Percentiles rank a stretch among this genome's conserved stretches.
phyloP scores from a whole-genome alignment of 1,140 invertebrate species.

The Sycophila sp. region DNA sequence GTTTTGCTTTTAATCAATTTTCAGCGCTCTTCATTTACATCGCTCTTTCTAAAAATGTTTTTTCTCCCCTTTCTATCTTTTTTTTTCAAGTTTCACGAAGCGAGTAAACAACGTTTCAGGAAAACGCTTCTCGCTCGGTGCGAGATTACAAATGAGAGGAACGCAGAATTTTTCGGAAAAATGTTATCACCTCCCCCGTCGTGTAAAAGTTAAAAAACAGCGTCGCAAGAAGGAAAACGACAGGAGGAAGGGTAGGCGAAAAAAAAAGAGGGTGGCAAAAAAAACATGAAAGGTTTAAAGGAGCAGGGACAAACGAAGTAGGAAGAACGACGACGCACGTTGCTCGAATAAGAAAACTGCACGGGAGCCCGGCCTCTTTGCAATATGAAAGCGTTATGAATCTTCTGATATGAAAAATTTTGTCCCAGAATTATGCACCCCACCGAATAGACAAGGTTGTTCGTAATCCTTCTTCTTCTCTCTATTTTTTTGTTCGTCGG shows the following conservation, averaged over 20 bases:
- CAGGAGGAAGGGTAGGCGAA: not conserved
- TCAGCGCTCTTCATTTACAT: no score
- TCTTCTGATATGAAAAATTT: conserved; percentile 31
- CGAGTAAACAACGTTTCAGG: no score
- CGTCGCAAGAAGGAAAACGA: not conserved
- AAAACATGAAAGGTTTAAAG: conserved; percentile 7
- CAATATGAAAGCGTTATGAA: conserved; percentile 27
- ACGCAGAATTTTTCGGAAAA: not conserved
- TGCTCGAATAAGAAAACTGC: conserved; percentile 19
- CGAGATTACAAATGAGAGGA: no score
- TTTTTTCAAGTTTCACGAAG: no score
- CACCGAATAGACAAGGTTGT: not conserved
- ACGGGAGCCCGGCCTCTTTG: not conserved
- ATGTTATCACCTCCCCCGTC: no score
- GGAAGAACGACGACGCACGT: conserved; percentile 11
- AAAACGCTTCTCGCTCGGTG: no score
- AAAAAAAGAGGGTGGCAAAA: not conserved
- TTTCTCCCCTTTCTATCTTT: no score
- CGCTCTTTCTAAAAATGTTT: no score
- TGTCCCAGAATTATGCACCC: not conserved
- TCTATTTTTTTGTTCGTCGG: no score
- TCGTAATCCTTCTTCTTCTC: not conserved
- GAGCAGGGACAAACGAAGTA: not conserved
- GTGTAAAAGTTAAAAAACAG: no score
- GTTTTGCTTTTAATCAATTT: no score